These are phyloP conservation scores for Tortrix viridana DNA, from an alignment of 2,888 invertebrate genomes.

Conservation along the genomic window DNA sequence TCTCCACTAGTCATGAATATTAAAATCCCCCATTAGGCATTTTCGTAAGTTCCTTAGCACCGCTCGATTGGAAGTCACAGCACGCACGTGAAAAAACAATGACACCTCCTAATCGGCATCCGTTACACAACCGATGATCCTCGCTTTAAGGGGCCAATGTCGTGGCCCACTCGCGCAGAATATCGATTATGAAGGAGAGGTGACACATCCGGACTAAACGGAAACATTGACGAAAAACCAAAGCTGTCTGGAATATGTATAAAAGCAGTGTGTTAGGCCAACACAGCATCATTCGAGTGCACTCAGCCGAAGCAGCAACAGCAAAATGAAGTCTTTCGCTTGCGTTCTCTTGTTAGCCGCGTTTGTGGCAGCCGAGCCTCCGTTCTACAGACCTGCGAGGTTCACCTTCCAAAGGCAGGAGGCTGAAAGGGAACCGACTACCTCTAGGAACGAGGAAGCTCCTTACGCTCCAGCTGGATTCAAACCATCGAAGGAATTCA, in stretches of 20 bases:
- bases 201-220: constrained; percentile 72
- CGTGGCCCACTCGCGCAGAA: constrained; percentile 68
- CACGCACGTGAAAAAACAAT: constrained; percentile 73
- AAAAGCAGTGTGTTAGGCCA: constrained; percentile 55
- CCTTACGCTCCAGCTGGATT: constrained; percentile 74
- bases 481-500: constrained; percentile 66
- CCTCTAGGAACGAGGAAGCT: constrained; percentile 51
- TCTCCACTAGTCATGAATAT: constrained; percentile 73
- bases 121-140: constrained; percentile 73
- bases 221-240: constrained; percentile 61
- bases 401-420: constrained; percentile 66
- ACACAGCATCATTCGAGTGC: constrained; percentile 73
- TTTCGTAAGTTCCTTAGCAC: constrained; percentile 62
- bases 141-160: constrained; percentile 77
- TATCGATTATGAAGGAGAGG: constrained; percentile 69
- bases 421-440: constrained; percentile 51
- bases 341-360: constrained; percentile 65
- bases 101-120: constrained; percentile 74
- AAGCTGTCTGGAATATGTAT: constrained; percentile 58
- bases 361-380: constrained; percentile 68
- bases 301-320: constrained; percentile 60
- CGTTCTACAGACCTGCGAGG: constrained; percentile 59
- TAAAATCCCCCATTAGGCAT: constrained; percentile 61
- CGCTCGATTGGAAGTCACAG: constrained; percentile 50
- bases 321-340: constrained; percentile 65